Percentiles rank a stretch among this genome's conserved stretches.
Conservation (phyloP, 2,888 invertebrate species). For the Yponomeuta sedellus region DNA sequence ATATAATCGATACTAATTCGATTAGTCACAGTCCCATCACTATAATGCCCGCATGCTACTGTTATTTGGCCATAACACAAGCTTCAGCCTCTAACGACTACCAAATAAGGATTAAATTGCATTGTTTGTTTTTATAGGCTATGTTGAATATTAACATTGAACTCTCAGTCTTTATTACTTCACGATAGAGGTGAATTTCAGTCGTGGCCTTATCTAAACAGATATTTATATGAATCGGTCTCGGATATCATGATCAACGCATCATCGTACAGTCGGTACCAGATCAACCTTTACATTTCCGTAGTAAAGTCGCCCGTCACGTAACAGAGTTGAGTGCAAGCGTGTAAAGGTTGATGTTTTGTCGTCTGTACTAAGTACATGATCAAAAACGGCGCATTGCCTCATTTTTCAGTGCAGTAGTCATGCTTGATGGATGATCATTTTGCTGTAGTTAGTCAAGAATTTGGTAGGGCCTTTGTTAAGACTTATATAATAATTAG, state of each 20-base stretch:
- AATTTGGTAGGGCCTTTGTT: too few relatives aligned
- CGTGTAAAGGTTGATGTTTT: too few relatives aligned
- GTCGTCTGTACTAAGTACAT: too few relatives aligned
- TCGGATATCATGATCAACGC: background rate
- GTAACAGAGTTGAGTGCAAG: too few relatives aligned
- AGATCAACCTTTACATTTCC: too few relatives aligned
- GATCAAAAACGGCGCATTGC: too few relatives aligned
- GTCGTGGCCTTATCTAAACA: background rate
- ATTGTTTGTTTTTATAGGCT: background rate
- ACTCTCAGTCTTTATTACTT: background rate
- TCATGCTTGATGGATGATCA: too few relatives aligned
- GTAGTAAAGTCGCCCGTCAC: too few relatives aligned
- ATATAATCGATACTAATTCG: background rate
- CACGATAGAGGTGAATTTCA: background rate
- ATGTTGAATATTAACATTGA: background rate
- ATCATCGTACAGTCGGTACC: too few relatives aligned
- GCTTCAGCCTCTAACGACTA: background rate
- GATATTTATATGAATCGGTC: background rate
- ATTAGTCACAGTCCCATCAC: background rate
- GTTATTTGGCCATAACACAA: background rate
- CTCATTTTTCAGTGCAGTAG: too few relatives aligned
- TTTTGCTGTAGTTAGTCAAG: too few relatives aligned
- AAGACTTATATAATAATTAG: too few relatives aligned
- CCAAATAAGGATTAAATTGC: background rate
- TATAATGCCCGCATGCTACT: background rate